Conservation (phyloP, 2,888 invertebrate genomes). For the Tachystola acroxantha region DNA sequence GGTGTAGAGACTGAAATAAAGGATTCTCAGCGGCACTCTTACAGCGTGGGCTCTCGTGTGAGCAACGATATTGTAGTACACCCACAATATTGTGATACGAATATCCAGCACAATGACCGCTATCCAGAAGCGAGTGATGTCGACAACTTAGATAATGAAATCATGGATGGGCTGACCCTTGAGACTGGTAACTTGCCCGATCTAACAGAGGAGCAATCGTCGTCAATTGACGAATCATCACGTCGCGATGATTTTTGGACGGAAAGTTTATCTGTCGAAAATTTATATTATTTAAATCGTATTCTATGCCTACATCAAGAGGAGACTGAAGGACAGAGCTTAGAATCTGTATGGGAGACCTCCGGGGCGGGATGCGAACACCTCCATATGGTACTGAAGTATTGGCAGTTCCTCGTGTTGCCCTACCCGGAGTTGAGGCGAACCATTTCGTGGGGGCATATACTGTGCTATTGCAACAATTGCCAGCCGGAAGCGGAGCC, state of each 20-base stretch:
- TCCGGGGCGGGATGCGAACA: conserved; percentile 55
- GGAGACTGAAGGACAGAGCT: conserved; percentile 34
- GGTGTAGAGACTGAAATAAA: conserved; percentile 19
- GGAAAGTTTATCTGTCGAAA: conserved; percentile 44
- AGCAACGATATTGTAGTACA: conserved; percentile 21
- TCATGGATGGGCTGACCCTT: conserved; percentile 55
- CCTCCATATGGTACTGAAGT: conserved; percentile 55
- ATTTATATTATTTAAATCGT: conserved; percentile 50
- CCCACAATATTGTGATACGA: conserved; percentile 50
- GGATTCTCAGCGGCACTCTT: conserved; percentile 28
- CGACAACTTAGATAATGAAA: conserved; percentile 56
- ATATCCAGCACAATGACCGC: conserved; percentile 63
- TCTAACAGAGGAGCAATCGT: conserved; percentile 58
- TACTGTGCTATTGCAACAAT: conserved; percentile 50
- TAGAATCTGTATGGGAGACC: conserved; percentile 52
- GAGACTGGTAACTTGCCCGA: conserved; percentile 61
- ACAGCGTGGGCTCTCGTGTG: conserved; percentile 32
- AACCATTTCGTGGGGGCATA: conserved; percentile 57
- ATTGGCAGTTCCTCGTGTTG: conserved; percentile 51
- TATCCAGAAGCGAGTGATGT: conserved; percentile 63
- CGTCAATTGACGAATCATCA: conserved; percentile 58
- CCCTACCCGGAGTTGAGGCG: conserved; percentile 55
- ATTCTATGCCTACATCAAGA: conserved; percentile 48
- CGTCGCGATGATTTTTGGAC: conserved; percentile 52
- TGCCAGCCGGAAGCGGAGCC: conserved; percentile 49